Conservation (phyloP, 1,140 invertebrate genomes). For the Hyposmocoma kahamanoa region DNA sequence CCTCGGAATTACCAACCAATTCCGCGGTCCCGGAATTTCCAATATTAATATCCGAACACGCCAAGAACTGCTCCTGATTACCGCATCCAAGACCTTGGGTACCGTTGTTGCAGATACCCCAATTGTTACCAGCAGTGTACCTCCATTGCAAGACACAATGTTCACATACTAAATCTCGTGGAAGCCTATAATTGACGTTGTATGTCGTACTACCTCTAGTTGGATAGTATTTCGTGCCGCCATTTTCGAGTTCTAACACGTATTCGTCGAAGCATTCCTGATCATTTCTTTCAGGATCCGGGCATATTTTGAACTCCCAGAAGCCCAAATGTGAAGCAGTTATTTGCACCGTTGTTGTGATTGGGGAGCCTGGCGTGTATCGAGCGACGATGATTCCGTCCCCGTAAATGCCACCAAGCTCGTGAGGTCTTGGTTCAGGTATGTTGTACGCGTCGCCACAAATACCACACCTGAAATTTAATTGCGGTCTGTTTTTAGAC, state of each 20-base stretch:
- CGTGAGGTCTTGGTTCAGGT: slow-evolving; percentile 82
- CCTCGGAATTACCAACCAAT: slow-evolving; percentile 1
- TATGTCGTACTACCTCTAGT: slow-evolving; percentile 82
- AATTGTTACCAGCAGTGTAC: slow-evolving; percentile 86
- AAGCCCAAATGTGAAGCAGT: slow-evolving; percentile 88
- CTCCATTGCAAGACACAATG: slow-evolving; percentile 89
- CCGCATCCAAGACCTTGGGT: slow-evolving; percentile 83
- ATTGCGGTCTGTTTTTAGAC: too few relatives aligned
- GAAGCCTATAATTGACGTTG: slow-evolving; percentile 79
- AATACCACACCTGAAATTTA: slow-evolving; percentile 78
- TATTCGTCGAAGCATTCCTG: slow-evolving; percentile 86
- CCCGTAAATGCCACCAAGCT: slow-evolving; percentile 88
- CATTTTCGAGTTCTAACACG: slow-evolving; percentile 73
- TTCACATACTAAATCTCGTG: slow-evolving; percentile 78
- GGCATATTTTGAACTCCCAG: slow-evolving; percentile 90
- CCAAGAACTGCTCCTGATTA: slow-evolving; percentile 88
- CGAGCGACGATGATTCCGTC: slow-evolving; percentile 82
- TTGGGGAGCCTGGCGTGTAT: slow-evolving; percentile 78
- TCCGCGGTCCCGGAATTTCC: slow-evolving; percentile 24
- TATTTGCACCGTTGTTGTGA: slow-evolving; percentile 82
- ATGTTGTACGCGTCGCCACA: slow-evolving; percentile 89
- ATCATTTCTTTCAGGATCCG: slow-evolving; percentile 69
- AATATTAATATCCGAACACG: slow-evolving; percentile 89
- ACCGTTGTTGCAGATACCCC: slow-evolving; percentile 82
- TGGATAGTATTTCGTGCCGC: slow-evolving; percentile 80